Percentiles rank a stretch among this genome's conserved stretches.
phyloP scores from a whole-genome alignment of 2,113 vertebrate genomes.

The Tenebrosternarchus preto region DNA sequence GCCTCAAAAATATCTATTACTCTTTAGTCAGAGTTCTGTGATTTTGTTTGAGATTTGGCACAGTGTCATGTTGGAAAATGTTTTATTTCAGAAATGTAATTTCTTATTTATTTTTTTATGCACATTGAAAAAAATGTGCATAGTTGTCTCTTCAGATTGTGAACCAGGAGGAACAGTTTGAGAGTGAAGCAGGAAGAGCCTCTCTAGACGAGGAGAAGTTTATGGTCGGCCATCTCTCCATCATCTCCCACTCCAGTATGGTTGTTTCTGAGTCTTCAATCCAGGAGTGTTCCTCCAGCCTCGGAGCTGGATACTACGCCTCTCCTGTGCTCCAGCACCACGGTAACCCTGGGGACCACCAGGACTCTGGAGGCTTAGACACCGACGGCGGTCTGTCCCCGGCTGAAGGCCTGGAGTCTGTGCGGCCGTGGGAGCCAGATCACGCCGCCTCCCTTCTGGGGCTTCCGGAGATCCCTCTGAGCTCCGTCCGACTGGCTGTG shows the following conservation, averaged over 20 bases:
- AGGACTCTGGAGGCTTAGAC: neutral
- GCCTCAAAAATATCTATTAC: no score
- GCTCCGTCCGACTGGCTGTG: conserved; percentile 50
- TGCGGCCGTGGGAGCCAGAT: neutral
- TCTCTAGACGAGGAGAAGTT: conserved; percentile 54
- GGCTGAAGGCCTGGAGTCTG: neutral
- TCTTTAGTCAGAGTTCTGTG: no score
- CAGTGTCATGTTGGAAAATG: no score
- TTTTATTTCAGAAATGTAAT: no score
- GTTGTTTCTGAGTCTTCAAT: neutral
- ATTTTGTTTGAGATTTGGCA: no score
- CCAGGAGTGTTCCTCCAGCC: neutral
- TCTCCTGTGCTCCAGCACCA: conserved; percentile 23
- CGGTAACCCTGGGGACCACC: neutral
- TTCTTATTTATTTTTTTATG: no score
- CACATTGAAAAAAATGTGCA: neutral
- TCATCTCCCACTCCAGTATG: conserved; percentile 21
- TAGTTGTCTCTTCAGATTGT: conserved; percentile 46
- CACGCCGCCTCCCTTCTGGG: neutral
- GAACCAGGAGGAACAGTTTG: conserved; percentile 2
- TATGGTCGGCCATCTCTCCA: conserved; percentile 49
- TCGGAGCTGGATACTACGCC: conserved; percentile 19
- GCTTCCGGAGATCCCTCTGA: conserved; percentile 42
- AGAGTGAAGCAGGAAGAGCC: conserved; percentile 45
- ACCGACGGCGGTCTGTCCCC: neutral